phyloP scores from a whole-genome alignment of 2,888 invertebrate genomes.

The Scaptomyza flava region DNA sequence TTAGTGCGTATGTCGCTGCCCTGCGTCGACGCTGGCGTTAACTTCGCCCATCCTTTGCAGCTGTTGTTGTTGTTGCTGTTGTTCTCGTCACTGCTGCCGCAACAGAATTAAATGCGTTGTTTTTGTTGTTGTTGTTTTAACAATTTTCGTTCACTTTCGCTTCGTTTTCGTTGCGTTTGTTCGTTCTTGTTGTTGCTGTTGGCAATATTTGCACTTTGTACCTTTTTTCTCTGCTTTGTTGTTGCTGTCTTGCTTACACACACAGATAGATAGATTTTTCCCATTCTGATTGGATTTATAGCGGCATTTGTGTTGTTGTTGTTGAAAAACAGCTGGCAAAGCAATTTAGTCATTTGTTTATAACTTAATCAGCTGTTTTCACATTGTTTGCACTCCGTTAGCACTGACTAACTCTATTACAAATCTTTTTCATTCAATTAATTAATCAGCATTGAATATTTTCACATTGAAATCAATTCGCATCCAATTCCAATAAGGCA shows the following conservation, averaged over 20 bases:
- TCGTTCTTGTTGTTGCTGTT: conserved; percentile 35
- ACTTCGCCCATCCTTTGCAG: conserved; percentile 71
- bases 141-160: conserved; percentile 67
- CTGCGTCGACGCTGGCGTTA: conserved; percentile 33
- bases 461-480: too few species aligned
- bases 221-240: conserved; percentile 52
- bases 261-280: conserved; percentile 34
- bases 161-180: conserved; percentile 53
- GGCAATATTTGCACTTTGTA: conserved; percentile 58
- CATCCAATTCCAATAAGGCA: conserved; percentile 39
- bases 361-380: conserved; percentile 68
- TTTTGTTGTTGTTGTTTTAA: conserved; percentile 36
- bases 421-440: neutral
- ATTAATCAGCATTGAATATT: neutral
- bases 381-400: conserved; percentile 43
- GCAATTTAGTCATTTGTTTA: conserved; percentile 61
- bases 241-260: conserved; percentile 32
- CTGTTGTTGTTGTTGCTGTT: conserved; percentile 54
- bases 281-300: conserved; percentile 50
- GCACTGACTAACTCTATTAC: conserved; percentile 1
- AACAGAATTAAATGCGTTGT: conserved; percentile 46
- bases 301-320: conserved; percentile 17
- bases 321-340: conserved; percentile 64
- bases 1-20: conserved; percentile 35
- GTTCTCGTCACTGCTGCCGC: conserved; percentile 27